Evolutionary conservation across 2,797 vertebrate genomes (phyloP).

Genomic region (Sylvilagus floridanus): DNA sequence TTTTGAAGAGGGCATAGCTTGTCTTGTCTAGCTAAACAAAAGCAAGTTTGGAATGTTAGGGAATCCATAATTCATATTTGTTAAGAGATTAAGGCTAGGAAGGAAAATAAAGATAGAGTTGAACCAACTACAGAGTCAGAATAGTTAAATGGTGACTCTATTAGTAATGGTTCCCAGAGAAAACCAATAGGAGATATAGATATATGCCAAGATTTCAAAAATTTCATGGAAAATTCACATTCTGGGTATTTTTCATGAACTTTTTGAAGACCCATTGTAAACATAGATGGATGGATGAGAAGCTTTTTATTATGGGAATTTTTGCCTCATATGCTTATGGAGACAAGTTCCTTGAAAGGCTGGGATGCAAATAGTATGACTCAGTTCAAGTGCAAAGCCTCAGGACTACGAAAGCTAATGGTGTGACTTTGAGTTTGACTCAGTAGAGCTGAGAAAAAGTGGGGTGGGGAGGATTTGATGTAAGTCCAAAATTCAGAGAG

Average conservation of each 20-base stretch:
- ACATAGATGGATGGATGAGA: background rate
- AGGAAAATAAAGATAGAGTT: conserved; percentile 3
- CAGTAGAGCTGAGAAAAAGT: background rate
- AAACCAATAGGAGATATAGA: background rate
- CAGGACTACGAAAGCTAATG: background rate
- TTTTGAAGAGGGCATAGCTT: background rate
- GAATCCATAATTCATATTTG: background rate
- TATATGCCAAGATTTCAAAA: background rate
- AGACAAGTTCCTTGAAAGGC: background rate
- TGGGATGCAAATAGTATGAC: background rate
- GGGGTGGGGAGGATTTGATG: background rate
- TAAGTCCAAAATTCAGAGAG: background rate
- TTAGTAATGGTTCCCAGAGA: background rate
- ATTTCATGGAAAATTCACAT: too few relatives aligned
- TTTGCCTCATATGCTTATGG: background rate
- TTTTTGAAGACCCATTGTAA: too few relatives aligned
- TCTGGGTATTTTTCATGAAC: too few relatives aligned
- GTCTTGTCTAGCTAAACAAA: background rate
- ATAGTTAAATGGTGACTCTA: background rate
- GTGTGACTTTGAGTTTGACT: background rate
- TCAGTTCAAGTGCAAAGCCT: background rate
- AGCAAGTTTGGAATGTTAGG: background rate
- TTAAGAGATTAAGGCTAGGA: background rate
- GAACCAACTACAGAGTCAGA: background rate
- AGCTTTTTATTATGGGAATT: background rate